These are phyloP conservation scores for Cathartes aura DNA, from an alignment of 2,113 vertebrate genomes.

Conservation along the genomic window DNA sequence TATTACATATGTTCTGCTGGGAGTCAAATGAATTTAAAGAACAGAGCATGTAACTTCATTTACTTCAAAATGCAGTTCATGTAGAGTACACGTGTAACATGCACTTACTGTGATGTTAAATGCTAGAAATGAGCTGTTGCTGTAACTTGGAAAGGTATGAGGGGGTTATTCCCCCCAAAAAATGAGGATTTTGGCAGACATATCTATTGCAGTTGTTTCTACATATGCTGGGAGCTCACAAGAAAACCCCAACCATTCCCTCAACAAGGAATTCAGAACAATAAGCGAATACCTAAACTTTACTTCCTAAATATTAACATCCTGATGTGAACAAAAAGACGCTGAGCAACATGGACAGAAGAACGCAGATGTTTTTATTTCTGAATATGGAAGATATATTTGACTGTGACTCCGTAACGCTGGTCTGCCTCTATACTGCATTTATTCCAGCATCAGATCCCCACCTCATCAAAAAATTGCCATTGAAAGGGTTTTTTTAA, in stretches of 20 bases:
- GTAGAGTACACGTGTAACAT: neutral
- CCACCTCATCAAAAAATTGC: neutral
- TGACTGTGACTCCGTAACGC: neutral
- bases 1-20: constrained; percentile 30
- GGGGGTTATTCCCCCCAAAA: neutral
- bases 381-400: neutral
- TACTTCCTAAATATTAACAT: neutral
- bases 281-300: neutral
- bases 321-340: neutral
- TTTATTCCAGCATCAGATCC: neutral
- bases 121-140: neutral
- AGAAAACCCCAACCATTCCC: neutral
- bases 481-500: fast-evolving
- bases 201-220: neutral
- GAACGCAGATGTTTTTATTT: neutral
- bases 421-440: neutral
- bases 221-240: neutral
- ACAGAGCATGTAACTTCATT: constrained; percentile 15
- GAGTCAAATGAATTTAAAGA: constrained; percentile 30
- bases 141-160: neutral
- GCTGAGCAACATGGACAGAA: neutral
- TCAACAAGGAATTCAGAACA: neutral
- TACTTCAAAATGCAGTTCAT: constrained; percentile 33
- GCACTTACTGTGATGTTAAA: neutral
- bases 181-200: neutral